Percentiles rank a stretch among this genome's conserved stretches.
phyloP scores from a whole-genome alignment of 2,797 vertebrate genomes.

The Picus viridis region DNA sequence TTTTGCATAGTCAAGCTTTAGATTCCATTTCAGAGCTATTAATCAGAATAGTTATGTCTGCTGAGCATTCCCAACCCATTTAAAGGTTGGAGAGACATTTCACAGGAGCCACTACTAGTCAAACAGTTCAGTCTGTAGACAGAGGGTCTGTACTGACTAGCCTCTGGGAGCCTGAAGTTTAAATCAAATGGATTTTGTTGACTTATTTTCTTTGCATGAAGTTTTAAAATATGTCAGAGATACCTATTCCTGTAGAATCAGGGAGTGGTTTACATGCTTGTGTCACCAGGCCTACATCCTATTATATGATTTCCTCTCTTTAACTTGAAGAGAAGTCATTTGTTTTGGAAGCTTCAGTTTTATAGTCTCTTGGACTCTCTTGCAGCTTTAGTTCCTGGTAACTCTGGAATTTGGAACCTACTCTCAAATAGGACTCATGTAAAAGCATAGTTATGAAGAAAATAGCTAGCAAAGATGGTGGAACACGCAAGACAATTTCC shows the following conservation, averaged over 20 bases:
- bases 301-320: background rate
- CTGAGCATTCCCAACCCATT: conserved; percentile 5
- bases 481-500: conserved; percentile 54
- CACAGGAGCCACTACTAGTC: conserved; percentile 50
- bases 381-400: conserved; percentile 10
- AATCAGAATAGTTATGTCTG: background rate
- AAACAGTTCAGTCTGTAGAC: background rate
- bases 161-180: background rate
- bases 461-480: conserved; percentile 39
- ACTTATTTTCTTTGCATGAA: background rate
- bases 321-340: background rate
- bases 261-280: background rate
- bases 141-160: conserved; percentile 24
- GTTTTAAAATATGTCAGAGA: conserved; percentile 9
- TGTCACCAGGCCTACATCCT: background rate
- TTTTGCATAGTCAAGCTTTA: background rate
- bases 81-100: conserved; percentile 56
- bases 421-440: background rate
- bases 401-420: background rate
- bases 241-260: background rate
- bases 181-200: conserved; percentile 32
- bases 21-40: background rate
- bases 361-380: background rate
- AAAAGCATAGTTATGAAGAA: background rate
- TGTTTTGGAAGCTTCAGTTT: conserved; percentile 13